Evolutionary conservation across 2,797 vertebrate species (phyloP).

Genomic region (Falco cherrug): DNA sequence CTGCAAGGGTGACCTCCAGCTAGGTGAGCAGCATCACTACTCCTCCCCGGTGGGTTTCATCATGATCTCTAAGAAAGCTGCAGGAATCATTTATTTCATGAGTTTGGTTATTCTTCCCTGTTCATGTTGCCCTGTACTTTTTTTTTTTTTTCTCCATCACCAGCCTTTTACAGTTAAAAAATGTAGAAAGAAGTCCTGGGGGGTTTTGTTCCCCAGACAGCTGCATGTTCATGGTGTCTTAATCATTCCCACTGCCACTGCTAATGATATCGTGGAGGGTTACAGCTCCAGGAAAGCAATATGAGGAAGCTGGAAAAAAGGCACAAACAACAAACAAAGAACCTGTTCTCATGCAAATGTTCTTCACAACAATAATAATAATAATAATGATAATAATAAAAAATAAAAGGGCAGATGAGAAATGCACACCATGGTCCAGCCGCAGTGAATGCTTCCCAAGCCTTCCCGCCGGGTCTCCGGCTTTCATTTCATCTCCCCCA

Average conservation of each 20-base stretch:
- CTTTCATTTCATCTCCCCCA: not conserved
- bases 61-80: not conserved
- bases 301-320: not conserved
- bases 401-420: not conserved
- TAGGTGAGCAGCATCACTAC: not conserved
- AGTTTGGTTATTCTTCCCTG: not conserved
- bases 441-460: not conserved
- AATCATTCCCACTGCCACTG: not conserved
- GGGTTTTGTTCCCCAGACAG: not conserved
- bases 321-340: not conserved
- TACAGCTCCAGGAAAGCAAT: not conserved
- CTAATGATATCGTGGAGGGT: not conserved
- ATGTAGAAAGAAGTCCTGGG: not conserved
- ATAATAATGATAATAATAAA: not conserved
- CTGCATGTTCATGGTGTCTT: not conserved
- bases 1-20: rapidly evolving
- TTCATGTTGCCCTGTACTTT: not conserved
- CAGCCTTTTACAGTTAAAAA: not conserved
- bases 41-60: not conserved
- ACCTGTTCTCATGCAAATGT: not conserved
- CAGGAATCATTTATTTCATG: not conserved
- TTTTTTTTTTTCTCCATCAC: not conserved
- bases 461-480: not conserved
- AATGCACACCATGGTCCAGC: rapidly evolving
- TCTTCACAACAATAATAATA: not conserved